These are phyloP conservation scores for Microcebus jonahi DNA, from an alignment of 2,113 vertebrate genomes.

Conservation along the genomic window DNA sequence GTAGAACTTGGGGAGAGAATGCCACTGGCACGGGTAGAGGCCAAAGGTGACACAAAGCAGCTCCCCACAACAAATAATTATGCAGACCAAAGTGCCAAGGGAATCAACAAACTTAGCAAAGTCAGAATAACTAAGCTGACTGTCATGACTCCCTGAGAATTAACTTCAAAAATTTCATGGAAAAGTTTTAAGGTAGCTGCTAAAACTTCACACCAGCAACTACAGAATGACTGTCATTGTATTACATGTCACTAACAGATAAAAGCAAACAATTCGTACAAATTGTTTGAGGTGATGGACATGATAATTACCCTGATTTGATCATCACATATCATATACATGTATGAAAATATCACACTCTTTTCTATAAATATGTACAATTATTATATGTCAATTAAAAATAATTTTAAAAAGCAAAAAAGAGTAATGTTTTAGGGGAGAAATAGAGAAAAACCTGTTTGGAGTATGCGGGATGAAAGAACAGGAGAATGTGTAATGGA, in stretches of 20 bases:
- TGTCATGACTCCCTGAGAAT: neutral
- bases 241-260: neutral
- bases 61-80: neutral
- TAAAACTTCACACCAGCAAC: conserved; percentile 20
- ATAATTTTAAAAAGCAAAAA: neutral
- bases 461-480: neutral
- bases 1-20: neutral
- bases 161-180: conserved; percentile 8
- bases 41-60: neutral
- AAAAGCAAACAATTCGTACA: neutral
- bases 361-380: neutral
- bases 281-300: neutral
- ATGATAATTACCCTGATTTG: neutral
- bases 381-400: neutral
- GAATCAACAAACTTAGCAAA: conserved; percentile 13
- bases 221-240: neutral
- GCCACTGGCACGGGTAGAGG: neutral
- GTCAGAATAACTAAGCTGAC: conserved; percentile 16
- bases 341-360: neutral
- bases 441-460: neutral
- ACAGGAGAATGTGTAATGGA: neutral
- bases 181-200: neutral
- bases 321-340: neutral
- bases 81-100: neutral
- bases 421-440: neutral